Evolutionary conservation across 2,888 invertebrate genomes (phyloP).

Genomic region (Acronicta leporina): DNA sequence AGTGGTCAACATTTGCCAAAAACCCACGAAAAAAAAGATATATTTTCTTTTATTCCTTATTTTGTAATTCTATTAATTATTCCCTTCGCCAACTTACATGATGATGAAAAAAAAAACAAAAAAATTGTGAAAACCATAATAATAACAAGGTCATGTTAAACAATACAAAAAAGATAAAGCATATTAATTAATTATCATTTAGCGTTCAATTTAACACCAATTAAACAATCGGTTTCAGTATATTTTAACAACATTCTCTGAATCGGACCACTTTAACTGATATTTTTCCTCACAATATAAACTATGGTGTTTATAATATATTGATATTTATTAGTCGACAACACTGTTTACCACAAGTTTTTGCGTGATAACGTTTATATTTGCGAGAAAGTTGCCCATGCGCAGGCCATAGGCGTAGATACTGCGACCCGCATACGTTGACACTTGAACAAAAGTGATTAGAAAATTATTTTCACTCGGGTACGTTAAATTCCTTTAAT

Average conservation of each 20-base stretch:
- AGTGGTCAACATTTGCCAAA: too few species aligned
- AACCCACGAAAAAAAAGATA: too few species aligned
- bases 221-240: constrained; percentile 29
- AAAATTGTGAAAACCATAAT: constrained; percentile 4
- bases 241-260: constrained; percentile 27
- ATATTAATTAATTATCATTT: constrained; percentile 36
- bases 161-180: constrained; percentile 28
- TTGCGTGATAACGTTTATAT: constrained; percentile 54
- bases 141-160: not conserved
- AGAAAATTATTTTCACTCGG: constrained; percentile 25
- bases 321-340: constrained; percentile 12
- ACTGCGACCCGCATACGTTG: constrained; percentile 29
- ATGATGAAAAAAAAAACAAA: too few species aligned
- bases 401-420: constrained; percentile 25
- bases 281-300: constrained; percentile 33
- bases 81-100: too few species aligned
- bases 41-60: too few species aligned
- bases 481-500: too few species aligned
- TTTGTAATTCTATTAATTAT: too few species aligned
- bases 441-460: constrained; percentile 11
- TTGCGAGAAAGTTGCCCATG: constrained; percentile 75
- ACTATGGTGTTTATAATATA: constrained; percentile 25
- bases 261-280: constrained; percentile 18
- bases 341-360: constrained; percentile 19
- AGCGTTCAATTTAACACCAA: constrained; percentile 28